Evolutionary conservation across 2,113 vertebrate genomes (phyloP).

Genomic region (Gadus macrocephalus): DNA sequence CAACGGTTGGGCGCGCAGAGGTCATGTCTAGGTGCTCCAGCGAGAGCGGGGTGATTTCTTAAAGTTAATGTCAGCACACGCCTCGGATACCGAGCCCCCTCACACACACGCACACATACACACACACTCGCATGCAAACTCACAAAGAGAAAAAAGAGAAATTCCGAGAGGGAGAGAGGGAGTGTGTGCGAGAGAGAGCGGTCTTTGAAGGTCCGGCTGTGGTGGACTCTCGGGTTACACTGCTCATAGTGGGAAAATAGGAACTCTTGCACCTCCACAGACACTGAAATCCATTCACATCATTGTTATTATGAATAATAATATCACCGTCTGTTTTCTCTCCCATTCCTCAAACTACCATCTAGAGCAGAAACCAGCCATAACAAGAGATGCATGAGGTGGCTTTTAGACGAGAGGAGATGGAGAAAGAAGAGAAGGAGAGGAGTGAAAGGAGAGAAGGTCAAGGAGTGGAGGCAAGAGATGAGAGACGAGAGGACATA

Average conservation of each 20-base stretch:
- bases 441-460: background rate
- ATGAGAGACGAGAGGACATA: background rate
- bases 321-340: slow-evolving; percentile 30
- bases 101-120: background rate
- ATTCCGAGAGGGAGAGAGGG: too few species aligned
- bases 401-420: too few species aligned
- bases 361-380: background rate
- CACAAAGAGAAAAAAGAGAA: too few species aligned
- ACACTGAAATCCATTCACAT: slow-evolving; percentile 37
- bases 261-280: slow-evolving; percentile 21
- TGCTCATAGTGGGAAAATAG: slow-evolving; percentile 49
- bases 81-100: slow-evolving; percentile 39
- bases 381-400: too few species aligned
- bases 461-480: slow-evolving; percentile 8
- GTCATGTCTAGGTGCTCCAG: slow-evolving; percentile 30
- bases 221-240: slow-evolving; percentile 45
- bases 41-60: slow-evolving; percentile 32
- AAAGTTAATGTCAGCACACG: slow-evolving; percentile 58
- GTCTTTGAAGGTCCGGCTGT: slow-evolving; percentile 62
- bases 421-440: too few species aligned
- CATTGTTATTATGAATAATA: slow-evolving; percentile 31
- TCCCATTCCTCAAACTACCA: slow-evolving; percentile 50
- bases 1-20: slow-evolving; percentile 15
- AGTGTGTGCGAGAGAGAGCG: slow-evolving; percentile 12
- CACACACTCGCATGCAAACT: slow-evolving; percentile 17